These are phyloP conservation scores for Poecilia velifera DNA, from an alignment of 2,797 vertebrate genomes.

Conservation along the genomic window DNA sequence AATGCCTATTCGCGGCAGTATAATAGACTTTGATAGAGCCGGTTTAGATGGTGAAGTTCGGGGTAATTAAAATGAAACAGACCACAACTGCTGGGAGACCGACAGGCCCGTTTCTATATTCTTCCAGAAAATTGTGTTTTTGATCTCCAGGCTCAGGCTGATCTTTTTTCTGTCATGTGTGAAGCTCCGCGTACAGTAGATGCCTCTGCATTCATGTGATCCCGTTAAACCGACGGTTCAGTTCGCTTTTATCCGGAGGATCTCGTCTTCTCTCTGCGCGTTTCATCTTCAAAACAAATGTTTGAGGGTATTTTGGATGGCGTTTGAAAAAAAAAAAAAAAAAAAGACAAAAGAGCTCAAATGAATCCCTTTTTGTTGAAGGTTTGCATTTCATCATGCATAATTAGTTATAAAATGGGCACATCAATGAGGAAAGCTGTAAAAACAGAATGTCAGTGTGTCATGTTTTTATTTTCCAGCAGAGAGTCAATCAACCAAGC, in stretches of 20 bases:
- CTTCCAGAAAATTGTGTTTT: constrained; percentile 41
- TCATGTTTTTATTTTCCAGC: not conserved
- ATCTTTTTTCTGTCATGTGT: constrained; percentile 24
- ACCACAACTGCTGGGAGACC: constrained; percentile 28
- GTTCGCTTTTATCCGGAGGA: constrained; percentile 36
- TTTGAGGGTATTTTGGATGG: not conserved
- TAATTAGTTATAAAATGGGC: not conserved
- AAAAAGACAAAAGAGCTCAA: too few relatives aligned
- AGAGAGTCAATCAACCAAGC: not conserved
- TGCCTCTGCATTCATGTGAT: constrained; percentile 27
- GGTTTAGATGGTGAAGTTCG: constrained; percentile 29
- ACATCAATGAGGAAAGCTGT: not conserved
- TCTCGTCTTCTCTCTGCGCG: constrained; percentile 3
- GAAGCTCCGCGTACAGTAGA: constrained; percentile 3
- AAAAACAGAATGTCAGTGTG: not conserved
- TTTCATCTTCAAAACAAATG: constrained; percentile 3
- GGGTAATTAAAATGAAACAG: constrained; percentile 63
- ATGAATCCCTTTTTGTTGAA: not conserved
- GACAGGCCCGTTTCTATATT: constrained; percentile 39
- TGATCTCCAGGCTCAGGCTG: constrained; percentile 11
- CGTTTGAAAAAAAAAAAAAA: too few relatives aligned
- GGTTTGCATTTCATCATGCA: not conserved
- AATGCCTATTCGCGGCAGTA: constrained; percentile 11
- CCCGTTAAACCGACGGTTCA: constrained; percentile 14
- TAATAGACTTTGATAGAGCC: constrained; percentile 44